Evolutionary conservation across 92 coral and sea anemone species (phyloP).

Genomic region (Epizoanthus fatuus): DNA sequence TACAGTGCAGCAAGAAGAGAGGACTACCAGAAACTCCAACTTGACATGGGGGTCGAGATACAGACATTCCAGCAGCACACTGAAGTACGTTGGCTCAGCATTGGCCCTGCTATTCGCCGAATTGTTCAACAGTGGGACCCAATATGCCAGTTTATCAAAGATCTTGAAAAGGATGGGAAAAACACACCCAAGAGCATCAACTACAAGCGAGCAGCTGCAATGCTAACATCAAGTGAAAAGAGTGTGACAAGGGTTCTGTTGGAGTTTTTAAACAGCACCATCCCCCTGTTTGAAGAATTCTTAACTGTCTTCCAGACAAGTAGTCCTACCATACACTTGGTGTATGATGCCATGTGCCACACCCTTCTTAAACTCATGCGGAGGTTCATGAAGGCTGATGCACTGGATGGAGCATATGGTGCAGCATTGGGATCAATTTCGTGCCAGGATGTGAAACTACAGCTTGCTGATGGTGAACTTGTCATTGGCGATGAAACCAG

Average conservation of each 20-base stretch:
- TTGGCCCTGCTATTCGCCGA: conserved; percentile 41
- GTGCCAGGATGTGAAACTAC: no score
- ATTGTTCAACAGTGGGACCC: conserved; percentile 46
- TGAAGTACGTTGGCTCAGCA: not conserved
- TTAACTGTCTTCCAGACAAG: not conserved
- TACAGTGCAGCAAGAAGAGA: conserved; percentile 28
- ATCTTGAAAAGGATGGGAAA: conserved; percentile 38
- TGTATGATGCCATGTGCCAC: conserved; percentile 8
- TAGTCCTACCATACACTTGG: conserved; percentile 30
- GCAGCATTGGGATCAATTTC: conserved; percentile 14
- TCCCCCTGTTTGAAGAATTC: conserved; percentile 34
- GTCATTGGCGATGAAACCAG: no score
- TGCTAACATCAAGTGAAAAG: not conserved
- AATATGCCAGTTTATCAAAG: conserved; percentile 30
- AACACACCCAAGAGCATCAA: conserved; percentile 43
- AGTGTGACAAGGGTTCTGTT: not conserved
- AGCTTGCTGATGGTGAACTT: no score
- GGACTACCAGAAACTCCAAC: conserved; percentile 11
- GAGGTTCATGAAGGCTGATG: not conserved
- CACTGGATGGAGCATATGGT: conserved; percentile 42
- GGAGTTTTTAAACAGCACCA: conserved; percentile 21
- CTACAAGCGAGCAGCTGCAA: conserved; percentile 43
- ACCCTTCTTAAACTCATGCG: no score
- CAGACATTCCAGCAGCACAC: conserved; percentile 1
- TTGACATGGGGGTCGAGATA: not conserved